Base-by-base conservation (phyloP, 2,797 vertebrate genomes). In the Esox lucius region DNA sequence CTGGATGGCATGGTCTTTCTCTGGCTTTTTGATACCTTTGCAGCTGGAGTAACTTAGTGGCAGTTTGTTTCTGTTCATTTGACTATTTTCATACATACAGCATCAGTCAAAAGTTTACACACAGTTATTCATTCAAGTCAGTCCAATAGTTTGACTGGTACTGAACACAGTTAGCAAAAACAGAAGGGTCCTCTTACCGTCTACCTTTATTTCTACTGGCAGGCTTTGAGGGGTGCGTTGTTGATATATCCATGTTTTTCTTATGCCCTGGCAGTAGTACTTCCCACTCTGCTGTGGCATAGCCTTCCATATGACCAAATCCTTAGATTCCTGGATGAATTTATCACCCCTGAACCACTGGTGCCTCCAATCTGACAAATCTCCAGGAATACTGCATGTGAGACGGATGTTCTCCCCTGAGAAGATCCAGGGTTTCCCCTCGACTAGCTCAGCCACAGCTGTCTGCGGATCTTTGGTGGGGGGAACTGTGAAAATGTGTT, bases 241-340 rank as follows among this genome's bases (percentile, higher is more conserved):
- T 1, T 72, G 7, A 73, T 74, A 82, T 19, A 85, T 17, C 0
- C 0, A 0, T 0, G 87, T 75, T 0, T 78, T 19, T 62, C 79
- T 87, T 46, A 56, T 2, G 53, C 88, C 91, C 80, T 84, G 75
- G 74, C 94, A 94, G 77, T 69, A 84, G 80, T 74, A 92, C 9
- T 76, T 81, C 8, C 91, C 93, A 39, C 83, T 82, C 0, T 90
- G 71, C 35, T 39, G 49, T 16, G 83, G 11, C 0, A 9, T 61
- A 35, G 64, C 31, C 0, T 77, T 74, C 77, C 4, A 80, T 28
- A 93, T 53, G 0, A 4, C 0, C 11, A 90, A 61, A 0, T 51
- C 1, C 2, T 31, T 0, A 0, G 0, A 0, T 0, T 71, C 31
- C 1, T 16, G 0, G 0, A 93, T 31, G 16, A 8, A 4, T 8